Evolutionary conservation across 2,797 vertebrate species (phyloP), one percentile per base, ranked within the genome.

Genomic region (Phaenicophaeus curvirostris): DNA sequence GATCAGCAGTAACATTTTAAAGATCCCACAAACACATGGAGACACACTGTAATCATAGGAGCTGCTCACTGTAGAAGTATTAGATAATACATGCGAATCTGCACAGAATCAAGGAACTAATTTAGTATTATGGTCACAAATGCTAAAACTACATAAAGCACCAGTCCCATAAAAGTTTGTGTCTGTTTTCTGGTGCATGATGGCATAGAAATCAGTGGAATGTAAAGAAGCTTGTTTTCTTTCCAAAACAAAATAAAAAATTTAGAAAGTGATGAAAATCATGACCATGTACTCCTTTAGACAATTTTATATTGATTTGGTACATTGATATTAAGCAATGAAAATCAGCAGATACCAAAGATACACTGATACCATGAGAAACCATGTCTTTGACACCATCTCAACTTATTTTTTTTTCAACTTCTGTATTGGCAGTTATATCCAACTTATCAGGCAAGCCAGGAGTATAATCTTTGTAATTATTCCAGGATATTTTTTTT

Each of bases 91-190:
- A 30, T 48, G 51, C 3, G 9, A 37, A 65, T 2, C 1, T 59
- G 79, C 44, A 20, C 11, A 67, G 57, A 69, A 77, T 67, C 6
- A 6, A 11, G 25, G 11, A 13, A 24, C 17, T 62, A 80, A 69
- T 41, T 15, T 66, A 9, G 5, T 83, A 39, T 27, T 84, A 23
- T 10, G 19, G 63, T 28, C 16, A n/a, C n/a, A 95, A 55, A 77
- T 76, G 7, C 13, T 79, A 66, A 66, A 87, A 62, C 3, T 75
- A 8, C 11, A 17, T 19, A 51, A 62, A 77, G 4, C 23, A 30
- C 37, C 16, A n/a, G 10, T n/a, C 57, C 59, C 4, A 0, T 25
- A 61, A 74, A 75, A 67, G 11, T 69, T 37, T 0, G 0, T 24
- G 8, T 48, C 50, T 67, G 11, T 68, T 16, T 57, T 28, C 46